Base-by-base conservation (phyloP, 2,113 vertebrate species). In the Calyptommatus sinebrachiatus region DNA sequence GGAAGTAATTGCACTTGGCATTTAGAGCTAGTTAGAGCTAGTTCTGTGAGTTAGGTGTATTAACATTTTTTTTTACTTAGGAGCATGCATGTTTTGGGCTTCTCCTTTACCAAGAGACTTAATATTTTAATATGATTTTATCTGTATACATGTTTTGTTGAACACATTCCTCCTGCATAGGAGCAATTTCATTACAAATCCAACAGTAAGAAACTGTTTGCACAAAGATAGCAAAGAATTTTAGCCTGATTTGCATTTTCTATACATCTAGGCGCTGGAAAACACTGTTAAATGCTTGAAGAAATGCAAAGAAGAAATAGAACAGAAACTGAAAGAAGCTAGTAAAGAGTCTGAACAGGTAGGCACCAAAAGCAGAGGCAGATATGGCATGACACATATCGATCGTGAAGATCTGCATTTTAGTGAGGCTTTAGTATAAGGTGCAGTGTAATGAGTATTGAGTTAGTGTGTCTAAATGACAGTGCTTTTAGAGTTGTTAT, bases 291-390 rank as follows among this genome's bases (percentile, higher is more conserved):
- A 75, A 80, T 69, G 87, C 70, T 79, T 96, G 69, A 92, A 79
- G 83, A 87, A 88, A 79, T 91, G 88, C 68, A 92, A 91, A 77
- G 88, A 93, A 48, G 80, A 71, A 12, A 89, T 88, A 20, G 88
- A 96, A 67, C 87, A 84, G 50, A 94, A 90, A 76, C 81, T 94
- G 66, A 91, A 88, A 78, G 90, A 95, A 84, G 93, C 92, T 81
- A 91, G 92, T 41, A 48, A 70, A 28, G 92, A 94, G 35, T 95
- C 93, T n/a, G 91, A 95, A 81, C 92, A 95, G 88, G 94, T 95
- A 61, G 85, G 88, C 78, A 24, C 24, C 53, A 57, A 7, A 3
- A 7, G 16, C 5, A 0, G 8, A 41, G 6, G 35, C 24, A 21
- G 24, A 10, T 24, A 63, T 63, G 4, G 24, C 60, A 62, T 24